Evolutionary conservation across 2,113 vertebrate species (phyloP).

Genomic region (Piaya cayana): DNA sequence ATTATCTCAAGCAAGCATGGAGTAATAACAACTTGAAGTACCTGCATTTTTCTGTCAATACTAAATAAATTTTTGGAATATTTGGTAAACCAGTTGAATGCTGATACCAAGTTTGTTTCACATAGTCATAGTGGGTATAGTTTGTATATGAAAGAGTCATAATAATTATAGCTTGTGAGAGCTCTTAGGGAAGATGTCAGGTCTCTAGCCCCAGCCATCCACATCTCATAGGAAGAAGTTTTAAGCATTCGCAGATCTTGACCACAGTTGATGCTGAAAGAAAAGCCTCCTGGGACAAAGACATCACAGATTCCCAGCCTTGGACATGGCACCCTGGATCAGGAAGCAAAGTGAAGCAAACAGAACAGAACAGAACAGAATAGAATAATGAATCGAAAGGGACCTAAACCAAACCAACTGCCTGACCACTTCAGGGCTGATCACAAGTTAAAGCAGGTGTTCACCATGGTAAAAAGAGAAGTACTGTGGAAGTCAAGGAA

Average conservation of each 20-base stretch:
- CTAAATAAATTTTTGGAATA: neutral
- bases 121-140: neutral
- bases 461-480: neutral
- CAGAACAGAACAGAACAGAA: neutral
- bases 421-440: neutral
- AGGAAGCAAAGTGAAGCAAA: neutral
- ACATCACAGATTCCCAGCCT: neutral
- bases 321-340: neutral
- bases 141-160: neutral
- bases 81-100: neutral
- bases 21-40: neutral
- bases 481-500: neutral
- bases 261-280: neutral
- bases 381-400: no score
- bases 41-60: neutral
- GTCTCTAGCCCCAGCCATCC: neutral
- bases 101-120: neutral
- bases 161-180: neutral
- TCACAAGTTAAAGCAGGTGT: neutral
- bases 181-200: neutral
- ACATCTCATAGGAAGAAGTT: neutral
- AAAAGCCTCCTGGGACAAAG: neutral
- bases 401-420: neutral
- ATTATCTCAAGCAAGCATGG: neutral
- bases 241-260: neutral